phyloP scores from a whole-genome alignment of 2,113 vertebrate species.

The Hemiprocne comata region DNA sequence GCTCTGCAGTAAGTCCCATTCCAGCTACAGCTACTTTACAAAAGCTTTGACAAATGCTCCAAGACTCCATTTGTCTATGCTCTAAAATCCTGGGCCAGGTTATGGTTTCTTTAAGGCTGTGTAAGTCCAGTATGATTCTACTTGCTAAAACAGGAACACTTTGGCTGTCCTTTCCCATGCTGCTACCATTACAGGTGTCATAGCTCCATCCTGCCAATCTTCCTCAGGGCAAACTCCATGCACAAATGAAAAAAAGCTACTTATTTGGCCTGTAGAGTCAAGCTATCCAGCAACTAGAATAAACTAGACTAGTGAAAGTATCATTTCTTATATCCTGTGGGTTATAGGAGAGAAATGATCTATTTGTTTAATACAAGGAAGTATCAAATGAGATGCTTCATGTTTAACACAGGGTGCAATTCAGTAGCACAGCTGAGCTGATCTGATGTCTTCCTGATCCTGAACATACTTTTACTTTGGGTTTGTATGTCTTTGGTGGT shows the following conservation, averaged over 20 bases:
- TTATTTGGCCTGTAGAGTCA: not conserved
- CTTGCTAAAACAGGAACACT: not conserved
- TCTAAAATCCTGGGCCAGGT: not conserved
- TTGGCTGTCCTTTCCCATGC: not conserved
- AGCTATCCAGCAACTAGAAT: not conserved
- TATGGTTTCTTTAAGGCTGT: not conserved
- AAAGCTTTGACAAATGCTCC: not conserved
- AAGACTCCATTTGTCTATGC: not conserved
- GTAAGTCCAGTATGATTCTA: not conserved
- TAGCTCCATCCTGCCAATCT: not conserved
- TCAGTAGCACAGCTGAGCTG: not conserved
- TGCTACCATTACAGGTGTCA: not conserved
- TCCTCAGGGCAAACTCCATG: not conserved
- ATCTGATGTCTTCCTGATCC: not conserved
- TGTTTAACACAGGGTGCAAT: not conserved
- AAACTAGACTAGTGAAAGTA: not conserved
- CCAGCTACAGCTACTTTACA: not conserved
- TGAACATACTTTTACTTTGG: not conserved
- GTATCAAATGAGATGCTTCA: not conserved
- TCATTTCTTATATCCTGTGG: not conserved
- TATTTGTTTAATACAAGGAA: not conserved
- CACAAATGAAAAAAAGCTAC: not conserved
- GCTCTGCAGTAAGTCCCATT: not conserved
- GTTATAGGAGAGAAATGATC: not conserved
- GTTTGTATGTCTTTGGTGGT: not conserved